These are phyloP conservation scores for Cerastoderma edule DNA, from an alignment of 2,888 invertebrate species.

Conservation along the genomic window DNA sequence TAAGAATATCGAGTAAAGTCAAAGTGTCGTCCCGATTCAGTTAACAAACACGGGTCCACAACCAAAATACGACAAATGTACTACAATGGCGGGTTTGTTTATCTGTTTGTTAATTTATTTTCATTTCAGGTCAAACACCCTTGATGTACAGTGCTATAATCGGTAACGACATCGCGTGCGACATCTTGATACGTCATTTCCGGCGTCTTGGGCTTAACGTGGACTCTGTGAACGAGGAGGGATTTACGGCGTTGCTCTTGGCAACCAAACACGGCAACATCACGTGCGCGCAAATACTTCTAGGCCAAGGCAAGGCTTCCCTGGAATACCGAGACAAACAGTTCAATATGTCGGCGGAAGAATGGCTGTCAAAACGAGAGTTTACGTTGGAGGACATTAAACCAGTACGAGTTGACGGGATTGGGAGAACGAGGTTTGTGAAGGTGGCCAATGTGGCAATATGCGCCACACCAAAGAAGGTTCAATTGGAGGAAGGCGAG, in stretches of 20 bases:
- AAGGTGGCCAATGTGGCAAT: constrained; percentile 55
- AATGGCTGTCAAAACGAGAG: constrained; percentile 78
- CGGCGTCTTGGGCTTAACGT: constrained; percentile 80
- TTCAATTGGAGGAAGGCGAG: constrained; percentile 1
- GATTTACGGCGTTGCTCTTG: constrained; percentile 79
- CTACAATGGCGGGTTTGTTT: no score
- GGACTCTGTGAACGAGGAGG: constrained; percentile 79
- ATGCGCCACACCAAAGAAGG: constrained; percentile 48
- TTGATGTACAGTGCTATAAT: constrained; percentile 79
- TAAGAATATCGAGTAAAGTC: no score
- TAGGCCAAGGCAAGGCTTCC: constrained; percentile 80
- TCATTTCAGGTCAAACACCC: constrained; percentile 79
- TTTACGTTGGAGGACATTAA: constrained; percentile 76
- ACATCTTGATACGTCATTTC: constrained; percentile 80
- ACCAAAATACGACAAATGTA: no score
- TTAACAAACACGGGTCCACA: no score
- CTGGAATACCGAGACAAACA: constrained; percentile 72
- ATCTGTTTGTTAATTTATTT: no score
- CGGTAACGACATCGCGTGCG: constrained; percentile 81
- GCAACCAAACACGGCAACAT: constrained; percentile 79
- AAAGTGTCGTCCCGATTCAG: no score
- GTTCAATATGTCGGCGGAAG: constrained; percentile 74
- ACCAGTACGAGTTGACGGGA: constrained; percentile 46
- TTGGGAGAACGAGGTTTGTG: constrained; percentile 50
- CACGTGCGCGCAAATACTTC: constrained; percentile 79